phyloP scores from a whole-genome alignment of 2,113 vertebrate species.

The Coturnix japonica region DNA sequence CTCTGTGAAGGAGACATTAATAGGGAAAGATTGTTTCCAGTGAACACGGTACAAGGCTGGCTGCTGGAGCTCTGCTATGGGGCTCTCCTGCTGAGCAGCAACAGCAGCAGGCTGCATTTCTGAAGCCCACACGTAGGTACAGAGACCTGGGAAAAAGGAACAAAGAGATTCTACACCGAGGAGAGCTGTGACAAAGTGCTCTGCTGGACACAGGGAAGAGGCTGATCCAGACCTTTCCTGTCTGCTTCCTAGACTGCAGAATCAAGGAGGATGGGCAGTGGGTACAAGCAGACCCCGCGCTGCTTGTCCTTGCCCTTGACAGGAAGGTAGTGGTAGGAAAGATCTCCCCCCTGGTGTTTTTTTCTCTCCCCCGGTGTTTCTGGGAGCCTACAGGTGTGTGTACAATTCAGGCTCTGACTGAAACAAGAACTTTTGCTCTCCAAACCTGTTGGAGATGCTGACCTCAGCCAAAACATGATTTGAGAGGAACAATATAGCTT shows the following conservation, averaged over 20 bases:
- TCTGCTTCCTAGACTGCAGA: background rate
- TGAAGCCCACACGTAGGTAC: background rate
- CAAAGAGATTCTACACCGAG: background rate
- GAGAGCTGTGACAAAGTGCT: background rate
- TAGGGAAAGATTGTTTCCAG: background rate
- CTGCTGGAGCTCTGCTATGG: background rate
- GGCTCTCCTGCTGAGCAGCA: background rate
- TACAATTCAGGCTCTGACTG: background rate
- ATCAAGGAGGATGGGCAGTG: background rate
- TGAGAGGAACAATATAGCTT: background rate
- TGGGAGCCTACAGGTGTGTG: background rate
- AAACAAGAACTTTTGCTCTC: background rate
- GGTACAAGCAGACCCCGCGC: background rate
- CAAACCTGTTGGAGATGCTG: background rate
- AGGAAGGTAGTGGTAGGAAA: background rate
- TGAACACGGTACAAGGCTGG: background rate
- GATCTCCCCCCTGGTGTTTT: background rate
- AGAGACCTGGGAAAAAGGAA: background rate
- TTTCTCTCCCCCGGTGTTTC: background rate
- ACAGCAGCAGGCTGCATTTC: background rate
- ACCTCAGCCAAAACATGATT: background rate
- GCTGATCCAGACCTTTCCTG: background rate
- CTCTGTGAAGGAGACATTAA: conserved; percentile 77
- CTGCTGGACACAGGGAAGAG: background rate
- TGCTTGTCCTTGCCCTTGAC: background rate